Conservation (phyloP, 2,888 invertebrate genomes). For the Acleris holmiana region DNA sequence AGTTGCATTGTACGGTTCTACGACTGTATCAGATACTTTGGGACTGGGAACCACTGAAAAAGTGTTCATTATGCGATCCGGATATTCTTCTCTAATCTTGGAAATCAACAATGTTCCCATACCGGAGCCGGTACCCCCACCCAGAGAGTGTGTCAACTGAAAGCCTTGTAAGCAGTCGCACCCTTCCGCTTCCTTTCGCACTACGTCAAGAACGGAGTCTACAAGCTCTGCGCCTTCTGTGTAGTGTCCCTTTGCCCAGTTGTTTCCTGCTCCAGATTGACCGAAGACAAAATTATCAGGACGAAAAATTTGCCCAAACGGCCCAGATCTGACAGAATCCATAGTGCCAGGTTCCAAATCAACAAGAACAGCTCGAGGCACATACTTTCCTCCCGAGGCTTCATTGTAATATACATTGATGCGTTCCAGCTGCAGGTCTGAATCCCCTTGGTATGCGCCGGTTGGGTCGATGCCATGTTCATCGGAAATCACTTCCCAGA, state of each 20-base stretch:
- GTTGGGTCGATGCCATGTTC: constrained; percentile 90
- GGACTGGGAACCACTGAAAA: constrained; percentile 93
- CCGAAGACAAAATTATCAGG: constrained; percentile 96
- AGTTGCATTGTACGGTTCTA: constrained; percentile 92
- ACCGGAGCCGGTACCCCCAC: constrained; percentile 80
- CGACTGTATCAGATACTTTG: constrained; percentile 88
- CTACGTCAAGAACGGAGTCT: constrained; percentile 92
- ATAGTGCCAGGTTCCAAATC: constrained; percentile 84
- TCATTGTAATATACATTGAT: constrained; percentile 92
- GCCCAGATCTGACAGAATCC: constrained; percentile 94
- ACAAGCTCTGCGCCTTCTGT: constrained; percentile 95
- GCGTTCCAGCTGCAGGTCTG: constrained; percentile 89
- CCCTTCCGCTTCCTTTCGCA: constrained; percentile 93
- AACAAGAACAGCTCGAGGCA: constrained; percentile 72
- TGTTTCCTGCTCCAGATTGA: constrained; percentile 73
- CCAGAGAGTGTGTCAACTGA: constrained; percentile 90
- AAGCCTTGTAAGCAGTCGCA: constrained; percentile 96
- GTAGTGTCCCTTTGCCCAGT: constrained; percentile 90
- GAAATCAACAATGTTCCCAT: constrained; percentile 89
- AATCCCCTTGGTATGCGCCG: constrained; percentile 88
- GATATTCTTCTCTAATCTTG: constrained; percentile 95
- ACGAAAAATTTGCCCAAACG: constrained; percentile 93
- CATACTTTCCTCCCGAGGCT: constrained; percentile 81
- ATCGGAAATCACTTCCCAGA: constrained; percentile 91
- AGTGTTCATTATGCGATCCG: constrained; percentile 93